Evolutionary conservation across 2,888 invertebrate species (phyloP).

Genomic region (Phengaris alcon): DNA sequence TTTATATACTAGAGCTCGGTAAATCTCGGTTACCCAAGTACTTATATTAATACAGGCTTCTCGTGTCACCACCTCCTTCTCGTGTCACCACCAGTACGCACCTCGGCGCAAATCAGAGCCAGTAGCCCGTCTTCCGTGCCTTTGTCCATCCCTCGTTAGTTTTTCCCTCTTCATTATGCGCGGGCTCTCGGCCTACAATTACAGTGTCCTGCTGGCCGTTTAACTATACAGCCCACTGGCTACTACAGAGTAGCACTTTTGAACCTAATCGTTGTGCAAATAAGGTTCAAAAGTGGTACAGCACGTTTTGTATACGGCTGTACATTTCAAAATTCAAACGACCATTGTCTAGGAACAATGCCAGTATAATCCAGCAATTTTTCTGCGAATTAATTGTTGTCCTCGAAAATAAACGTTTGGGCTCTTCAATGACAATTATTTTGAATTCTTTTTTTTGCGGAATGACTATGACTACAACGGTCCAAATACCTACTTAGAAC

Average conservation of each 20-base stretch:
- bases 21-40: too few species aligned
- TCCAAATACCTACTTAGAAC: not conserved
- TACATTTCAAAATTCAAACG: constrained; percentile 7
- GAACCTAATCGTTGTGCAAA: not conserved
- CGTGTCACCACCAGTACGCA: too few species aligned
- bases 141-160: not conserved
- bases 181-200: too few species aligned
- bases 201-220: not conserved
- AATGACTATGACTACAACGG: not conserved
- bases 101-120: too few species aligned
- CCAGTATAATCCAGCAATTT: constrained; percentile 14
- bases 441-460: not conserved
- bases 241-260: not conserved
- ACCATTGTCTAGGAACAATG: constrained; percentile 15
- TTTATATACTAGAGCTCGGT: too few species aligned
- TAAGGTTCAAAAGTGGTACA: not conserved
- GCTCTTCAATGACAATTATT: not conserved
- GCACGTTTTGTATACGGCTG: not conserved
- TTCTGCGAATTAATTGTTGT: constrained; percentile 4
- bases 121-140: too few species aligned
- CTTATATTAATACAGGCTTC: too few species aligned
- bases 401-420: constrained; percentile 15
- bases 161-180: not conserved
- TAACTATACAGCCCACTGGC: not conserved
- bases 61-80: too few species aligned